These are phyloP conservation scores for Temnothorax curvispinosus DNA, from an alignment of 1,140 invertebrate genomes.

Conservation along the genomic window DNA sequence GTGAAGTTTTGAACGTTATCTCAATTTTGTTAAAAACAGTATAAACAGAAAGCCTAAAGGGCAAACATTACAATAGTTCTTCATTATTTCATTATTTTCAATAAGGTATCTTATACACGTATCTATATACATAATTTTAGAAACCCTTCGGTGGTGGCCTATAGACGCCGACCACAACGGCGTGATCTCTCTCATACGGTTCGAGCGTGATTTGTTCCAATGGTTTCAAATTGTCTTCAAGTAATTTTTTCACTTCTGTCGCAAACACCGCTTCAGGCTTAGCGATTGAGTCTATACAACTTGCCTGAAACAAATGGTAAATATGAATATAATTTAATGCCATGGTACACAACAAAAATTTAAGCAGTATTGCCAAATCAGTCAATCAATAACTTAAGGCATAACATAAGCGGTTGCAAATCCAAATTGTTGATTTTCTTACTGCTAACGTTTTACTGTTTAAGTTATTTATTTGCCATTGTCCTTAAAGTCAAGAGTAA, in stretches of 20 bases:
- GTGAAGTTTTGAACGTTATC: neutral
- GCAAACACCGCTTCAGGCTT: slow-evolving; percentile 99
- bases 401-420: too few relatives aligned
- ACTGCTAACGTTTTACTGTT: too few relatives aligned
- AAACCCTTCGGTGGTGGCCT: slow-evolving; percentile 88
- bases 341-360: too few relatives aligned
- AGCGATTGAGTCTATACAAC: slow-evolving; percentile 99
- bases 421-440: too few relatives aligned
- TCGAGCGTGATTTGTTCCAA: slow-evolving; percentile 99
- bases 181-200: slow-evolving; percentile 99
- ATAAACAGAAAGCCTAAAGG: neutral
- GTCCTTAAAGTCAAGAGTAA: neutral
- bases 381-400: too few relatives aligned
- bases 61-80: neutral
- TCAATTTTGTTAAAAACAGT: neutral
- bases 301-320: slow-evolving; percentile 89
- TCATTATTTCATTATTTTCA: neutral
- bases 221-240: slow-evolving; percentile 98
- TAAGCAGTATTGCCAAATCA: too few relatives aligned
- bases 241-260: slow-evolving; percentile 98
- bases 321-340: neutral
- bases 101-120: slow-evolving; percentile 9
- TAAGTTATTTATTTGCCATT: too few relatives aligned
- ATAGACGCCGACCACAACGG: slow-evolving; percentile 98
- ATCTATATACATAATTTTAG: slow-evolving; percentile 13